Base-by-base conservation (phyloP, 2,888 invertebrate species). In the Scaeva pyrastri region DNA sequence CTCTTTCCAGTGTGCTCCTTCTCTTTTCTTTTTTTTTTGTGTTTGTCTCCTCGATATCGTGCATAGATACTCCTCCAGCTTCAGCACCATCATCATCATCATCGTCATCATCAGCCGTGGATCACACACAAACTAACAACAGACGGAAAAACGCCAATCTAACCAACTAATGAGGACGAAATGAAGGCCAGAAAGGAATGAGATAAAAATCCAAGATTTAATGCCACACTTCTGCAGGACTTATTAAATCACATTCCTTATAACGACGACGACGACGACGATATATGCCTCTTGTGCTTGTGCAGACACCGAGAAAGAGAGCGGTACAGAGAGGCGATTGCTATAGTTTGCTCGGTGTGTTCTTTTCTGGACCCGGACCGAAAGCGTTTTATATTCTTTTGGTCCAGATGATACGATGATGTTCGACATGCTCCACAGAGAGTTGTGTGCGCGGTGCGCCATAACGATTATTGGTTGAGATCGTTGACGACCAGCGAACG, bases 171-270 rank as follows among this genome's bases (percentile, higher is more conserved):
- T 86, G 86, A 86, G 86, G 82, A 86, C 74, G 86, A 82, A 86
- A 86, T 86, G 77, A 82, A 78, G 77, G 86, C 86, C 77, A 70
- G 70, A 82, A 86, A 82, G 86, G 82, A 86, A 86, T 82, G 86
- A 86, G 86, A 86, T 86, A 82, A 82, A 82, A 82, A 86, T 82
- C 86, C 86, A 82, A 86, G 86, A 86, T 86, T 86, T 86, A 86
- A 86, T 86, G 86, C 86, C 86, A 86, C 86, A 86, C 86, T 86
- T 82, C 82, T 50, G 16, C 74, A 82, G 77, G 86, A 86, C 86
- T 86, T 86, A 86, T 82, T 86, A 86, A 86, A 86, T 86, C 86
- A 86, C 86, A 86, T 86, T 86, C 82, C 41, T 85, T 73, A 31
- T 31, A 85, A 76, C 80, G n/a, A n/a, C n/a, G n/a, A n/a, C n/a